A percentile compares a stretch with the other conserved stretches of the same genome.
Conservation (phyloP, 2,888 invertebrate genomes). For the Machimus atricapillus region DNA sequence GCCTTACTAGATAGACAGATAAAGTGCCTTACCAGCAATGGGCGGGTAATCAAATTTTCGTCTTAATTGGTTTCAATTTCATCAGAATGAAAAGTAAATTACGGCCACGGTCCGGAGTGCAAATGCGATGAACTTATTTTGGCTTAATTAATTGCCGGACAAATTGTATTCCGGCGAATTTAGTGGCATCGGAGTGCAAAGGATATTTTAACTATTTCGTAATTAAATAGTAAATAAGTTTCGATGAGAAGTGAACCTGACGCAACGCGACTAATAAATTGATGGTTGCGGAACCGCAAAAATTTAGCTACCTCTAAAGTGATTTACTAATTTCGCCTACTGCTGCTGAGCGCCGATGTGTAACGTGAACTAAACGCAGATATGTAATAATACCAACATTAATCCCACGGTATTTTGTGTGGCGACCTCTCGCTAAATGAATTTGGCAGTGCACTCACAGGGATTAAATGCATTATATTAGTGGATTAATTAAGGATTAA, state of each 20-base stretch:
- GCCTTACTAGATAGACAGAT: not conserved
- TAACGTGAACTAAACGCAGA: not conserved
- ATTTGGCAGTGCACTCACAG: not conserved
- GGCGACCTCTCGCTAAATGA: not conserved
- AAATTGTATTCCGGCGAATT: not conserved
- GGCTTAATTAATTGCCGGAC: constrained; percentile 9
- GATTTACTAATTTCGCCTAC: not conserved
- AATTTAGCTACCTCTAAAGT: not conserved
- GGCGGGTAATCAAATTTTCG: constrained; percentile 24
- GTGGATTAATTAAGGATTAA: not conserved
- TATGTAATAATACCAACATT: not conserved
- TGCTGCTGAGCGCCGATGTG: not conserved
- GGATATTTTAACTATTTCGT: not conserved
- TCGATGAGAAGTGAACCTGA: not conserved
- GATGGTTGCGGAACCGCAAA: not conserved
- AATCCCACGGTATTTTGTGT: not conserved
- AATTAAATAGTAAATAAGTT: not conserved
- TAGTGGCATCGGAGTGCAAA: not conserved
- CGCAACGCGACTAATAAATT: not conserved
- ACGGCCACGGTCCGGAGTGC: not conserved
- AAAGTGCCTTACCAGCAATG: not conserved
- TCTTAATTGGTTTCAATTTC: constrained; percentile 33
- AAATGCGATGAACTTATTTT: constrained; percentile 19
- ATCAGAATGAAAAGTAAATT: constrained; percentile 24
- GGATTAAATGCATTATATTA: not conserved